Evolutionary conservation across 2,113 vertebrate species (phyloP).

Genomic region (Columba livia): DNA sequence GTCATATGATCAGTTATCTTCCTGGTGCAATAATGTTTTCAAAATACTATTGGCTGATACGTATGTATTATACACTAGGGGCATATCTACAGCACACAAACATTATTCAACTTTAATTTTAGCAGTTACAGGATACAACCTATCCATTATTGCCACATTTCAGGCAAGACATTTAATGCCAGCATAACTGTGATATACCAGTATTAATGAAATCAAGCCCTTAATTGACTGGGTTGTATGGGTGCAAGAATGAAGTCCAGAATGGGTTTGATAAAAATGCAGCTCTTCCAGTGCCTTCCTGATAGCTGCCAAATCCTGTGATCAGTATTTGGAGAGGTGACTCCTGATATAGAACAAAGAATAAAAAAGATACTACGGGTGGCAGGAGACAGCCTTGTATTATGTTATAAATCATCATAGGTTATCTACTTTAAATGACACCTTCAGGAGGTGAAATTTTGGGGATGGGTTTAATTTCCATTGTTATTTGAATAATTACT

Average conservation of each 20-base stretch:
- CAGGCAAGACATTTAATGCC: background rate
- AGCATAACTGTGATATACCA: background rate
- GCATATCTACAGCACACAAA: background rate
- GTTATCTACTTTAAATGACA: background rate
- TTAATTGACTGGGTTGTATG: background rate
- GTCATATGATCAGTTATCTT: background rate
- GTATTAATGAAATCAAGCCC: background rate
- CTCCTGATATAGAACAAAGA: background rate
- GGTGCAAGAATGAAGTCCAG: background rate
- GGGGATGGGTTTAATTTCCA: background rate
- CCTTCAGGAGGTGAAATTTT: background rate
- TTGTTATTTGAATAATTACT: background rate
- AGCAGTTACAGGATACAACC: background rate
- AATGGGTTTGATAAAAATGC: background rate
- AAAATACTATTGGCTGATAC: background rate
- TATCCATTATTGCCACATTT: background rate
- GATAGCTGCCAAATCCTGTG: background rate
- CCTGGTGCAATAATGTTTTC: background rate
- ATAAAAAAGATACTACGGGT: background rate
- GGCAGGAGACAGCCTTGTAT: background rate
- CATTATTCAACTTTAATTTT: background rate
- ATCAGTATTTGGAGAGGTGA: background rate
- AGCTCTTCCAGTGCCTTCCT: background rate
- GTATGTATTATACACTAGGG: background rate
- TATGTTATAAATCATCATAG: background rate